A percentile compares a stretch with the other conserved stretches of the same genome.
These are phyloP conservation scores for Ahaetulla prasina DNA, from an alignment of 2,113 vertebrate genomes.

Conservation along the genomic window DNA sequence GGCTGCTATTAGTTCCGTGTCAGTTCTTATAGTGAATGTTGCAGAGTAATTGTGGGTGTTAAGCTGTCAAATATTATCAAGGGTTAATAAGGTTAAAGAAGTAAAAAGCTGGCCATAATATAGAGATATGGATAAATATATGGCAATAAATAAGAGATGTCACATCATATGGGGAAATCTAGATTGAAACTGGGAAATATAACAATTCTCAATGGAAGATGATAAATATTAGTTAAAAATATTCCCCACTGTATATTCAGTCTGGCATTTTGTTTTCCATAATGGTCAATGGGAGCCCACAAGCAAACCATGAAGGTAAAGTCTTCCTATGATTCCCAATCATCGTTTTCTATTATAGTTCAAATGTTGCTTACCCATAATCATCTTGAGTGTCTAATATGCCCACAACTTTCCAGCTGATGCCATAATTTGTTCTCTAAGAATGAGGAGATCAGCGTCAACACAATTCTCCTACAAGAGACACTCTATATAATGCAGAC, in stretches of 20 bases:
- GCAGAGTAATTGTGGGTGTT: conserved; percentile 77
- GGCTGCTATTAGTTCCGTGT: conserved; percentile 77
- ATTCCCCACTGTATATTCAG: not conserved
- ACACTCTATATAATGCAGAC: not conserved
- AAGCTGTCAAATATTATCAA: conserved; percentile 78
- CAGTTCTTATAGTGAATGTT: conserved; percentile 72
- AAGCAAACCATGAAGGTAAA: not conserved
- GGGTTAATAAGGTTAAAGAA: conserved; percentile 84
- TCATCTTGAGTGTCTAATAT: not conserved
- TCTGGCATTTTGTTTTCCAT: not conserved
- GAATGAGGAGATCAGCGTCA: not conserved
- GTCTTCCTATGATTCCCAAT: not conserved
- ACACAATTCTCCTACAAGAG: not conserved
- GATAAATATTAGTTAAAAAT: not conserved
- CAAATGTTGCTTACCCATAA: not conserved
- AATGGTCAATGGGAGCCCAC: not conserved
- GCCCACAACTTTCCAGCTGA: not conserved
- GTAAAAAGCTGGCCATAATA: conserved; percentile 73
- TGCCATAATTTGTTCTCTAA: not conserved
- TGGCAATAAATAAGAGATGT: conserved; percentile 70
- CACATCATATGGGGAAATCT: conserved; percentile 48
- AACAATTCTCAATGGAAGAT: conserved; percentile 27
- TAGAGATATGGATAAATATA: conserved; percentile 67
- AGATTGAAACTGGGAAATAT: conserved; percentile 57
- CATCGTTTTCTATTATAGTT: not conserved